Percentiles rank a stretch among this genome's conserved stretches.
phyloP scores from a whole-genome alignment of 2,113 vertebrate genomes.

The Otus sunia region DNA sequence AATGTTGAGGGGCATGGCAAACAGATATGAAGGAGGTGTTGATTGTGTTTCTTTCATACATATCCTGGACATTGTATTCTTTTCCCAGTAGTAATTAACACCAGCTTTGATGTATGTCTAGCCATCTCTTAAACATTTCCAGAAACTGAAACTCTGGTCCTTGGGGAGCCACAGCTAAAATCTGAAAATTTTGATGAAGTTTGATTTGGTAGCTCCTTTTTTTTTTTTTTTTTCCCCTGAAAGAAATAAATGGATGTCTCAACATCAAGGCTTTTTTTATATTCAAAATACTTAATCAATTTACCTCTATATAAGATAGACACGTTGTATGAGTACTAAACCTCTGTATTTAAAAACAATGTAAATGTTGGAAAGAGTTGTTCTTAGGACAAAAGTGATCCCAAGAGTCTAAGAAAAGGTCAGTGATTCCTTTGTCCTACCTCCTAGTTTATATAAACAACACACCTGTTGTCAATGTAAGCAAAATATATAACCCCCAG shows the following conservation, averaged over 20 bases:
- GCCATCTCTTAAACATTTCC: not conserved
- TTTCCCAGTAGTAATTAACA: not conserved
- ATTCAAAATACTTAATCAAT: not conserved
- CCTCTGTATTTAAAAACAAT: not conserved
- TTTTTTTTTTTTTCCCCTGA: rapidly evolving
- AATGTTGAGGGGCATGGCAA: not conserved
- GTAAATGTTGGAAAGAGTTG: not conserved
- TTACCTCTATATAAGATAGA: not conserved
- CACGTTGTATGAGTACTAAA: not conserved
- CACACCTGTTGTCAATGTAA: not conserved
- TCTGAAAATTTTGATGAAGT: not conserved
- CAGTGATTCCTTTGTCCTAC: not conserved
- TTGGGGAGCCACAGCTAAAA: not conserved
- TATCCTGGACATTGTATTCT: not conserved
- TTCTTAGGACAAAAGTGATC: not conserved
- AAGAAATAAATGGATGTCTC: not conserved
- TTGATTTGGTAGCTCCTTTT: not conserved
- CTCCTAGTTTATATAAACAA: not conserved
- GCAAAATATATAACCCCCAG: not conserved
- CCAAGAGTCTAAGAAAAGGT: not conserved
- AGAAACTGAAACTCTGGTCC: not conserved
- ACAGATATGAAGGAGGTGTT: not conserved
- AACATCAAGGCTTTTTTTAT: not conserved
- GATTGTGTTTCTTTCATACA: not conserved
- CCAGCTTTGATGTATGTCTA: not conserved